Evolutionary conservation across 2,113 vertebrate genomes (phyloP).

Genomic region (Brachypodius melanocephalos): DNA sequence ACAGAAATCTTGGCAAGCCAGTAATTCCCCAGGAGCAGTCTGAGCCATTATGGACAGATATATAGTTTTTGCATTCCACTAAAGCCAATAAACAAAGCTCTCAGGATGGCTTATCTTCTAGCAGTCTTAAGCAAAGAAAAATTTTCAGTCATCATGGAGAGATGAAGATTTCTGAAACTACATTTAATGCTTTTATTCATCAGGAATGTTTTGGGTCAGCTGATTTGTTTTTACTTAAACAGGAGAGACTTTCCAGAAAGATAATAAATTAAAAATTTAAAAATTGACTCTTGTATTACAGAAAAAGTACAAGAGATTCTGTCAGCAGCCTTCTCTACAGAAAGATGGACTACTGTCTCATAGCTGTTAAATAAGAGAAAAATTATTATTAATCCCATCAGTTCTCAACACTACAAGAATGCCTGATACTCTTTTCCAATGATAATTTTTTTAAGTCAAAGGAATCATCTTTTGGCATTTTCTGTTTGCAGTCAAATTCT

Average conservation of each 20-base stretch:
- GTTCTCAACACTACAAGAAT: background rate
- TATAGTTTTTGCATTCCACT: background rate
- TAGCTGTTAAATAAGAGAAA: background rate
- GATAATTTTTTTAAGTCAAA: background rate
- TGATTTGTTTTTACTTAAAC: background rate
- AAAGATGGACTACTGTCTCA: background rate
- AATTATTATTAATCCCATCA: background rate
- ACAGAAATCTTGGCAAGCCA: background rate
- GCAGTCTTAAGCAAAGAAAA: background rate
- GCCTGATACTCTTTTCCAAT: background rate
- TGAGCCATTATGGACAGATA: background rate
- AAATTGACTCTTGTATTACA: background rate
- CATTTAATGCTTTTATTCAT: background rate
- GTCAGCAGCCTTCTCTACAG: background rate
- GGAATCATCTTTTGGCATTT: background rate
- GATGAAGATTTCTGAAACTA: background rate
- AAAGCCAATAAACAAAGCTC: background rate
- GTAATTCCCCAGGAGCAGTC: background rate
- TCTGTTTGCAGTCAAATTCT: background rate
- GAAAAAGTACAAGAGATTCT: background rate
- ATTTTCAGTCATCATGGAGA: background rate
- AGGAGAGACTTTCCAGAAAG: background rate
- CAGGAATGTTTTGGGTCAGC: background rate
- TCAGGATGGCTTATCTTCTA: background rate
- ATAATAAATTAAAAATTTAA: background rate